Percentiles rank a stretch among this genome's conserved stretches.
These are phyloP conservation scores for Rhadina sibilatrix DNA, from an alignment of 2,113 vertebrate genomes.

Conservation along the genomic window DNA sequence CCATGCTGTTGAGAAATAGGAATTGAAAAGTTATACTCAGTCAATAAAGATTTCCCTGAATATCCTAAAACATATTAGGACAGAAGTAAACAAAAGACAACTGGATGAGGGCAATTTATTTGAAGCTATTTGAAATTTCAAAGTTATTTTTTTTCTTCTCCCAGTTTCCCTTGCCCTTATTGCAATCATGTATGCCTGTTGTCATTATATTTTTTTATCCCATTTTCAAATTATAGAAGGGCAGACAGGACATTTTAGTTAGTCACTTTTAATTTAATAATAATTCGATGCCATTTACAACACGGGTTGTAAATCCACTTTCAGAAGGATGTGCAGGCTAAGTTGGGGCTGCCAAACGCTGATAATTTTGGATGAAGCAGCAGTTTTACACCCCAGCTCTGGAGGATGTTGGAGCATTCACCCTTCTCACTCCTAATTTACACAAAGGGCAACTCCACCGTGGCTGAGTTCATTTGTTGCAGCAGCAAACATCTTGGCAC, in stretches of 20 bases:
- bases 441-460: not conserved
- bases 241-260: not conserved
- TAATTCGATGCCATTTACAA: not conserved
- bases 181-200: not conserved
- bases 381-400: not conserved
- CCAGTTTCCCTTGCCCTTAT: not conserved
- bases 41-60: not conserved
- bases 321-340: not conserved
- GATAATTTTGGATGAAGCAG: not conserved
- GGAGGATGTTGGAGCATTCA: not conserved
- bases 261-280: not conserved
- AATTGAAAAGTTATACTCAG: not conserved
- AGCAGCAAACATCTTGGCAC: not conserved
- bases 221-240: not conserved
- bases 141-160: not conserved
- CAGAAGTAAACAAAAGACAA: not conserved
- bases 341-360: not conserved
- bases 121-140: not conserved
- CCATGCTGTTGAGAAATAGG: not conserved
- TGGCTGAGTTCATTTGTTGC: not conserved
- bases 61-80: not conserved
- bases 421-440: not conserved
- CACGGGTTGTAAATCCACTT: too few species aligned
- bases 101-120: fast-evolving
- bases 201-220: not conserved